phyloP scores from a whole-genome alignment of 2,888 invertebrate genomes.

The Drosophila tanythrix region DNA sequence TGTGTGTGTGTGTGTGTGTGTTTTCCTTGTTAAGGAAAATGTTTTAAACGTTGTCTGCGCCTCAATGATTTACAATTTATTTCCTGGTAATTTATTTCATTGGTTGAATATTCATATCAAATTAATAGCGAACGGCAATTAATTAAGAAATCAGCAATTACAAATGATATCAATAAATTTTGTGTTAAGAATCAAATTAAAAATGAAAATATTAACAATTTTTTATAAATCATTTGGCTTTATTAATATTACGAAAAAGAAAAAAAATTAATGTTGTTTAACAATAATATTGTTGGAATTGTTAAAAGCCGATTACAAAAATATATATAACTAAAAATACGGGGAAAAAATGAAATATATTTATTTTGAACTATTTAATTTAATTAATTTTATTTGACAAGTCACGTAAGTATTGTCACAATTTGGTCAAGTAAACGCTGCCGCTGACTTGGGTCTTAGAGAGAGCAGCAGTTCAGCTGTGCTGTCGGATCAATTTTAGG shows the following conservation, averaged over 20 bases:
- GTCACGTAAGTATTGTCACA: not conserved
- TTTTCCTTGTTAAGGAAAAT: not conserved
- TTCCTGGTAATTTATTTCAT: conserved; percentile 21
- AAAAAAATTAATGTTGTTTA: not conserved
- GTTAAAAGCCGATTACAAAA: not conserved
- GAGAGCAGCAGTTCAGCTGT: conserved; percentile 13
- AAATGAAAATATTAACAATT: not conserved
- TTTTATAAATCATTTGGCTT: not conserved
- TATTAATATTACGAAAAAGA: not conserved
- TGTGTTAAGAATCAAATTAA: not conserved
- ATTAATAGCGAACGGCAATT: conserved; percentile 12
- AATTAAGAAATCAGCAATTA: conserved; percentile 15
- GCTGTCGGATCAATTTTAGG: conserved; percentile 36
- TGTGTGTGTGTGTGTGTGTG: not conserved
- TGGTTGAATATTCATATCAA: not conserved
- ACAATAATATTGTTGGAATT: not conserved
- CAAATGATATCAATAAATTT: conserved; percentile 1
- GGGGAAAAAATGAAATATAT: not conserved
- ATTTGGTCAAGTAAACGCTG: conserved; percentile 5
- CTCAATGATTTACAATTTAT: conserved; percentile 13
- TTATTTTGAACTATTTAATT: not conserved
- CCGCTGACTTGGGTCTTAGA: not conserved
- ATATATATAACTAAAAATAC: not conserved
- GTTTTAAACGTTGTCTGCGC: not conserved
- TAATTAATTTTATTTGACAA: not conserved